A percentile compares a stretch with the other conserved stretches of the same genome.
phyloP scores from a whole-genome alignment of 2,113 vertebrate genomes.

The Opisthocomus hoazin region DNA sequence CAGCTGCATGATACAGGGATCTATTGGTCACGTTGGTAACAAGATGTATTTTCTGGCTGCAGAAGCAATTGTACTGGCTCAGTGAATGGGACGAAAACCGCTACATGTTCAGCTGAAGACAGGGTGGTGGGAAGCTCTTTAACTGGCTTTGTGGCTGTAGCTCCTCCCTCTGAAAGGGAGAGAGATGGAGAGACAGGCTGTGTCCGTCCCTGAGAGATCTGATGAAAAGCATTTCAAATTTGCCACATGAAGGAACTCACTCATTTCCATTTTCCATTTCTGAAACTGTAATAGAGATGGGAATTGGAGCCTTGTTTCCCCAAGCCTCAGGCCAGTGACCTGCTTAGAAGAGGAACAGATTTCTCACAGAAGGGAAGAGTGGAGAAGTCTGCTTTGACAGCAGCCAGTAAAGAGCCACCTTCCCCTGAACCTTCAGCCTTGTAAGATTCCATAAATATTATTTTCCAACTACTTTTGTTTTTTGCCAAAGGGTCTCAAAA shows the following conservation, averaged over 20 bases:
- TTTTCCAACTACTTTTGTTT: neutral
- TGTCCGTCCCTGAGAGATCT: neutral
- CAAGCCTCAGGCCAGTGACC: neutral
- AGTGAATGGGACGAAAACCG: neutral
- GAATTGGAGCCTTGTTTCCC: neutral
- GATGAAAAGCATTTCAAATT: slow-evolving; percentile 2
- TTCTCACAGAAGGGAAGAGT: neutral
- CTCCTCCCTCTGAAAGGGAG: neutral
- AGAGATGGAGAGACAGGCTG: neutral
- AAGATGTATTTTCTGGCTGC: neutral
- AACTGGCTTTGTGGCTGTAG: neutral
- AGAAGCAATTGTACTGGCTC: neutral
- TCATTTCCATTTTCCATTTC: neutral
- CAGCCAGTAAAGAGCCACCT: neutral
- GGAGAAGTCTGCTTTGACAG: neutral
- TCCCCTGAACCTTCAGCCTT: neutral
- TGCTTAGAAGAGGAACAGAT: neutral
- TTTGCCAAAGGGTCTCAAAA: neutral
- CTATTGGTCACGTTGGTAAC: rapidly evolving
- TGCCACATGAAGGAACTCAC: slow-evolving; percentile 8
- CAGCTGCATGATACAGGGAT: neutral
- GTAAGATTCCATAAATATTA: neutral
- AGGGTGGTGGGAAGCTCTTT: neutral
- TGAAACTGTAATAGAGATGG: neutral
- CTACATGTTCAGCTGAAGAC: neutral